phyloP scores from a whole-genome alignment of 2,888 invertebrate species.

The Vannuccia rotundouncinata region DNA sequence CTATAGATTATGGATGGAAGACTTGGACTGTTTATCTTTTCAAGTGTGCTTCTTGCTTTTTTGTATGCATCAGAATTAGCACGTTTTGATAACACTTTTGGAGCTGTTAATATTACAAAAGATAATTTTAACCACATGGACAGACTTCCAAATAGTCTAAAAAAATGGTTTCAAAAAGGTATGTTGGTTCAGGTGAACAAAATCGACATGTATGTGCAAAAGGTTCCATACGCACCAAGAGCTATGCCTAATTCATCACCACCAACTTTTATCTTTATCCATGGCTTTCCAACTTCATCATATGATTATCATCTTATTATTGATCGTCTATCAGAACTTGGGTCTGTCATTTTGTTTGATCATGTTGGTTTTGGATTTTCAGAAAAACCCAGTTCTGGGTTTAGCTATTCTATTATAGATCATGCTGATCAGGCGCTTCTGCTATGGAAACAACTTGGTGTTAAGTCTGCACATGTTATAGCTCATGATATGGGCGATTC shows the following conservation, averaged over 20 bases:
- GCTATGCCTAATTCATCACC: background rate
- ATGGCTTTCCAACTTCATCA: conserved; percentile 32
- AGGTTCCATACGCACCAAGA: background rate
- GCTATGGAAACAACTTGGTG: background rate
- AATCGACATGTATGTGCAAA: background rate
- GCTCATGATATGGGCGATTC: conserved; percentile 34
- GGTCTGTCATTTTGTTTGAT: conserved; percentile 22
- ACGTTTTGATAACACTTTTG: background rate
- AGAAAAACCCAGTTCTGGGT: background rate
- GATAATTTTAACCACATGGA: background rate
- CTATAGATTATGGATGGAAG: background rate
- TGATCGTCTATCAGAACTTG: background rate
- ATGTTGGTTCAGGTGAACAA: background rate
- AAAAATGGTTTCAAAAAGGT: background rate
- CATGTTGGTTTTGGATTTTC: conserved; percentile 33
- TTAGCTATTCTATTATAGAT: conserved; percentile 10
- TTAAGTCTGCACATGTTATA: background rate
- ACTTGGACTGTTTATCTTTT: background rate
- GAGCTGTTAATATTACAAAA: background rate
- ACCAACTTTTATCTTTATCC: conserved; percentile 13
- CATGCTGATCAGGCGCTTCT: conserved; percentile 31
- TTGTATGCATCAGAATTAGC: background rate
- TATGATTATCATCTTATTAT: conserved; percentile 18
- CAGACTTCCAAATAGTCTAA: background rate
- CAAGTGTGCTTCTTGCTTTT: background rate